Evolutionary conservation across 2,888 invertebrate species (phyloP), one percentile per base, ranked within the genome.

Genomic region (Nasonia oneida): DNA sequence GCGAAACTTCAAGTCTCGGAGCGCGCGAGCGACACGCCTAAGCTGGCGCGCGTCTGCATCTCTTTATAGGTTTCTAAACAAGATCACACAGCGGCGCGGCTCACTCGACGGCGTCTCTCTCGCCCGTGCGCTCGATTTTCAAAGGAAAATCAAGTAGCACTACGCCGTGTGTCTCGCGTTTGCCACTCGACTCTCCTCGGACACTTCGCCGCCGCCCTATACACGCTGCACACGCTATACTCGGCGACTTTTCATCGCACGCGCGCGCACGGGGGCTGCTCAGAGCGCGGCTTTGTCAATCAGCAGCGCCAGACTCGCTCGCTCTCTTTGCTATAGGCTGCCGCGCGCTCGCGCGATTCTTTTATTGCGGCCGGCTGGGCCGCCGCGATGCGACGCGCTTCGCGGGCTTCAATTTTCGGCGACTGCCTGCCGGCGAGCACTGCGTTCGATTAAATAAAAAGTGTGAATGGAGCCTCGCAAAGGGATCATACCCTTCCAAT

Each of bases 241-340:
- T 47, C n/a, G 4, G 53, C 1, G 73, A 61, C 37, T 29, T 64
- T 74, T 75, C 81, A 74, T 53, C 50, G 71, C 23, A 15, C 37
- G 18, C n/a, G 76, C 33, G 18, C 14, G 47, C 18, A 18, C 8
- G n/a, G 57, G 57, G 57, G 57, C 42, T 47, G 47, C 42, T 12
- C 10, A 88, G 85, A 86, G 53, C 85, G 87, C 87, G 88, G 89
- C 90, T 89, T 90, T 89, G 90, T 89, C 90, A 89, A 89, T 90
- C 89, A 87, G 82, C 67, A 71, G 87, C 85, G 82, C 37, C 23
- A 61, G 37, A 83, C 83, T 71, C 57, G 42, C 70, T 86, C 83
- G 42, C 53, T 78, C 61, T 64, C 23, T 73, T 77, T 50, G 75
- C 83, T 86, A 76, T 85, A 79, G 81, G n/a, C 10, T 57, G 5